A percentile compares a stretch with the other conserved stretches of the same genome.
These are phyloP conservation scores for Strigamia crassipes DNA, from an alignment of 2,888 invertebrate species.

Conservation along the genomic window DNA sequence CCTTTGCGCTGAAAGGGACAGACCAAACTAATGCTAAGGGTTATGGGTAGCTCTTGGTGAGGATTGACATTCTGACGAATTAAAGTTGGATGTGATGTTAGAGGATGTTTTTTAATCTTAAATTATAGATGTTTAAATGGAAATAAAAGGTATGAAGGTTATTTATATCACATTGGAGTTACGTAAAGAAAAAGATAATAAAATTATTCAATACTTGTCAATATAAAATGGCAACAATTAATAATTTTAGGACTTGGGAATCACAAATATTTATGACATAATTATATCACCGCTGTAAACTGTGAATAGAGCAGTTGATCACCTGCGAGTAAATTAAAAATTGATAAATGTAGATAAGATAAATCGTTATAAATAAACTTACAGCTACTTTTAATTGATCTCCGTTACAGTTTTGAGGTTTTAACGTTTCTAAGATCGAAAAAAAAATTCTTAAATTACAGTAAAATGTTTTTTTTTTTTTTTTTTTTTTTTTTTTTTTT, in stretches of 20 bases:
- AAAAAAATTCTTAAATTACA: too few relatives aligned
- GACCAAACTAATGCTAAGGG: constrained; percentile 6
- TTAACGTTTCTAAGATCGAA: too few relatives aligned
- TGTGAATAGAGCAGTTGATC: neutral
- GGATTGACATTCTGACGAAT: neutral
- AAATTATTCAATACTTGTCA: neutral
- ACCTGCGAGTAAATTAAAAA: neutral
- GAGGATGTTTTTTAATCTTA: neutral
- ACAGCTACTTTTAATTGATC: neutral
- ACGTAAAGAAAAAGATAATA: neutral
- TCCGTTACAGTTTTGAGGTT: too few relatives aligned
- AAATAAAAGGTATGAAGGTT: neutral
- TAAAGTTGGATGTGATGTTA: neutral
- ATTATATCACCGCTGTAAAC: neutral
- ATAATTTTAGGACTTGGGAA: neutral
- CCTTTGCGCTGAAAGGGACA: constrained; percentile 7
- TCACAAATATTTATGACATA: neutral
- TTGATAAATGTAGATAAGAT: neutral
- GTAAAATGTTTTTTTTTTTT: too few relatives aligned
- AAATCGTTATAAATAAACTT: neutral
- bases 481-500: too few relatives aligned
- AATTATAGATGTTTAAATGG: neutral
- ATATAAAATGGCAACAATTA: neutral
- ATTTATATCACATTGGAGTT: neutral
- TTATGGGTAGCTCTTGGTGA: neutral